phyloP scores from a whole-genome alignment of 2,888 invertebrate species.

The Sarcophaga variegata region DNA sequence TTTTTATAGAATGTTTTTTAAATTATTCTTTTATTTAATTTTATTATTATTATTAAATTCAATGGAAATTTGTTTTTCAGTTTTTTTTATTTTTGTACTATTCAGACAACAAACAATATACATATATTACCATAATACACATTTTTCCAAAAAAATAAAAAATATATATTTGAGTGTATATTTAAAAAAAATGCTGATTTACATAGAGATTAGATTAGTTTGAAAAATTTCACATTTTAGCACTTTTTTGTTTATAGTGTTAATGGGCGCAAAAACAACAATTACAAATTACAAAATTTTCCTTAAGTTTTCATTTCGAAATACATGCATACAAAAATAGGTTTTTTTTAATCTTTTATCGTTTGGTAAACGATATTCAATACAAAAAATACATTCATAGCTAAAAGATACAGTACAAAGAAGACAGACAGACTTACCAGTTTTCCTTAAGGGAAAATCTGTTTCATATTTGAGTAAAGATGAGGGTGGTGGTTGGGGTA shows the following conservation, averaged over 20 bases:
- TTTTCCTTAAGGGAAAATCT: slow-evolving; percentile 97
- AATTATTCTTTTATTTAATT: no score
- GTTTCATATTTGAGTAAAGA: slow-evolving; percentile 82
- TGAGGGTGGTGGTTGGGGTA: slow-evolving; percentile 85
- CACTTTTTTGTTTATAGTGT: slow-evolving; percentile 51
- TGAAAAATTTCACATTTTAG: slow-evolving; percentile 51
- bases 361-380: not conserved
- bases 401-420: not conserved
- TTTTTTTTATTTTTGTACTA: slow-evolving; percentile 1
- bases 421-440: slow-evolving; percentile 85
- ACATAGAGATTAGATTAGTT: slow-evolving; percentile 58
- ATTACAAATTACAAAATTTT: slow-evolving; percentile 47
- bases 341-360: not conserved
- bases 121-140: slow-evolving; percentile 22
- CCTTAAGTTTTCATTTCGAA: not conserved
- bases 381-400: slow-evolving; percentile 7
- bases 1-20: no score
- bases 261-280: slow-evolving; percentile 61
- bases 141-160: slow-evolving; percentile 8
- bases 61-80: not conserved
- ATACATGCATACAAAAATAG: slow-evolving; percentile 49
- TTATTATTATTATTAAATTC: not conserved
- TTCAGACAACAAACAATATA: slow-evolving; percentile 5
- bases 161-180: not conserved
- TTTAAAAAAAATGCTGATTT: slow-evolving; percentile 23